Conservation (phyloP, 2,113 vertebrate genomes). For the Alectura lathami region DNA sequence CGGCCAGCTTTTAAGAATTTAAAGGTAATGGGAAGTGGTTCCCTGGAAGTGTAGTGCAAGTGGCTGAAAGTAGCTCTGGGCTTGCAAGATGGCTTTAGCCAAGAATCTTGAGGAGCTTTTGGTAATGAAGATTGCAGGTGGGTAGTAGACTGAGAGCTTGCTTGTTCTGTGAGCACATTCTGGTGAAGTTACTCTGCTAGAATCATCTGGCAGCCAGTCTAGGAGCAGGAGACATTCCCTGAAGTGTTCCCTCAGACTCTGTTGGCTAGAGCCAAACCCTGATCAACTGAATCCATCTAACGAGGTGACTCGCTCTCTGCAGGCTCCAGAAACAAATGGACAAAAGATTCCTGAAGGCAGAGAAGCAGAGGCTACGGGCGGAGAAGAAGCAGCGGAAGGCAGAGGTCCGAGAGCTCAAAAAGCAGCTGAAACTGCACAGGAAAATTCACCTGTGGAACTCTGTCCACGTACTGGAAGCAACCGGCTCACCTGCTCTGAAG, state of each 20-base stretch:
- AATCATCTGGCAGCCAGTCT: background rate
- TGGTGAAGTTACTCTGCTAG: background rate
- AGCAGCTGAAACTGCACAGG: conserved; percentile 94
- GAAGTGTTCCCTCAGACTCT: background rate
- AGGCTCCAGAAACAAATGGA: conserved; percentile 95
- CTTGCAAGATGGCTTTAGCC: background rate
- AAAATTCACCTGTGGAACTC: conserved; percentile 92
- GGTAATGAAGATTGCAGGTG: background rate
- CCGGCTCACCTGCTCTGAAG: conserved; percentile 55
- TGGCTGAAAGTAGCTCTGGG: background rate
- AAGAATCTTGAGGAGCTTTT: background rate
- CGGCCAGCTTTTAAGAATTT: background rate
- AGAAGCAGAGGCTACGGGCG: conserved; percentile 92
- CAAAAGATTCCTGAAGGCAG: conserved; percentile 93
- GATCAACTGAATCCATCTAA: background rate
- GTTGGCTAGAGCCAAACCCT: background rate
- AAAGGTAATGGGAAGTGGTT: background rate
- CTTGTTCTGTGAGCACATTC: background rate
- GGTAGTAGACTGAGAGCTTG: background rate
- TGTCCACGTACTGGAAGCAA: conserved; percentile 78
- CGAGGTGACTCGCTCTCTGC: background rate
- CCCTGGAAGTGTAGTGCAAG: background rate
- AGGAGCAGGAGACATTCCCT: background rate
- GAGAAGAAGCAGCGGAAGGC: conserved; percentile 96
- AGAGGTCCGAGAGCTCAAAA: conserved; percentile 96